These are phyloP conservation scores for Habroteleia sp. DNA, from an alignment of 2,888 invertebrate species.

Conservation along the genomic window DNA sequence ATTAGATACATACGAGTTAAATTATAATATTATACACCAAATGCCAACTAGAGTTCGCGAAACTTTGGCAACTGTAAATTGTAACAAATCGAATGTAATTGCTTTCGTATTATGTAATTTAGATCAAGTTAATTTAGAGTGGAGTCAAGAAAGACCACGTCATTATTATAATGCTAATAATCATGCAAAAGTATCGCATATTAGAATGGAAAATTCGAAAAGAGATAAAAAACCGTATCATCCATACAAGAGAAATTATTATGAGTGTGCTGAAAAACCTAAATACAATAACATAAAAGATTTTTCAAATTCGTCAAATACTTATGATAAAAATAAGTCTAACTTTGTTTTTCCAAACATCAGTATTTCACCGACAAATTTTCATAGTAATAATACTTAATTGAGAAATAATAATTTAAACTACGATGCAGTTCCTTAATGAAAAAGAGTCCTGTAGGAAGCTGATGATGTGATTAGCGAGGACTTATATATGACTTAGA, in stretches of 20 bases:
- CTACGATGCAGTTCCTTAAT: conserved; percentile 12
- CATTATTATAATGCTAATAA: conserved; percentile 13
- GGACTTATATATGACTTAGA: too few relatives aligned
- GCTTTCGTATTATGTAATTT: conserved; percentile 4
- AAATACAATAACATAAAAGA: too few relatives aligned
- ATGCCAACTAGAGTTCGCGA: conserved; percentile 14
- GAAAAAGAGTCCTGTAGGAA: conserved; percentile 2
- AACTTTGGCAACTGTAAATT: conserved; percentile 15
- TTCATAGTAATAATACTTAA: too few relatives aligned
- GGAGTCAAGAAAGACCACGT: conserved; percentile 1
- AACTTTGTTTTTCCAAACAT: too few relatives aligned
- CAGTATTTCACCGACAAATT: conserved; percentile 4
- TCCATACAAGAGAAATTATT: too few relatives aligned
- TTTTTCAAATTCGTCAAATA: too few relatives aligned
- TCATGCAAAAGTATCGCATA: too few relatives aligned
- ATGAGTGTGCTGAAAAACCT: too few relatives aligned
- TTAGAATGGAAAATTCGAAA: too few relatives aligned
- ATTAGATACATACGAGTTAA: conserved; percentile 2
- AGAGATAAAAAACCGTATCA: too few relatives aligned
- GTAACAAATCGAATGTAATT: background rate
- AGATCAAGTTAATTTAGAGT: conserved; percentile 6
- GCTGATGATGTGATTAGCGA: too few relatives aligned
- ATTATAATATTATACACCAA: conserved; percentile 13
- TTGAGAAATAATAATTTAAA: conserved; percentile 8
- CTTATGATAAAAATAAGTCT: too few relatives aligned